Percentiles rank a stretch among this genome's conserved stretches.
Conservation (phyloP, 1,140 invertebrate genomes). For the Contarinia nasturtii region DNA sequence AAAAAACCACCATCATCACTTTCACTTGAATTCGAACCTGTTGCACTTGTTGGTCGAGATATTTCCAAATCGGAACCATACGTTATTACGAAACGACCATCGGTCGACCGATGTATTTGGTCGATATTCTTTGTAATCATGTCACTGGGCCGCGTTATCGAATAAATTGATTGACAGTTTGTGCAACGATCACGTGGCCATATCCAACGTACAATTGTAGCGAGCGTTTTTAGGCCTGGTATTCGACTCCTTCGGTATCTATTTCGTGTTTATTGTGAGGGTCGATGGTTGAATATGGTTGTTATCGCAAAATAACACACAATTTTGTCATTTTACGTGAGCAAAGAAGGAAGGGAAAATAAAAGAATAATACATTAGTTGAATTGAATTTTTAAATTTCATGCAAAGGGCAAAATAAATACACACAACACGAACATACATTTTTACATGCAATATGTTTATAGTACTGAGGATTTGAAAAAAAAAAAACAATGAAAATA, state of each 20-base stretch:
- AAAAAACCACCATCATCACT: constrained; percentile 73
- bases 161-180: constrained; percentile 23
- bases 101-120: constrained; percentile 46
- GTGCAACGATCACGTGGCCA: constrained; percentile 45
- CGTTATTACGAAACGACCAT: constrained; percentile 51
- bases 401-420: too few species aligned
- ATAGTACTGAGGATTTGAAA: too few species aligned
- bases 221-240: constrained; percentile 69
- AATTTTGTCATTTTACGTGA: not conserved
- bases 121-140: constrained; percentile 14
- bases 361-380: not conserved
- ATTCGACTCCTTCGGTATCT: constrained; percentile 85
- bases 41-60: constrained; percentile 12
- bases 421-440: constrained; percentile 12
- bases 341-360: not conserved
- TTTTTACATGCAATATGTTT: constrained; percentile 16
- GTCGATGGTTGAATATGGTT: not conserved
- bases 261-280: constrained; percentile 4
- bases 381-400: not conserved
- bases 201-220: constrained; percentile 38
- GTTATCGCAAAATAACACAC: not conserved
- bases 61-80: constrained; percentile 2
- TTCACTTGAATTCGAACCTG: constrained; percentile 41
- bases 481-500: too few species aligned
- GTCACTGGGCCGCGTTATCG: constrained; percentile 10